These are phyloP conservation scores for Drosophila mulleri DNA, from an alignment of 2,888 invertebrate genomes.

Conservation along the genomic window DNA sequence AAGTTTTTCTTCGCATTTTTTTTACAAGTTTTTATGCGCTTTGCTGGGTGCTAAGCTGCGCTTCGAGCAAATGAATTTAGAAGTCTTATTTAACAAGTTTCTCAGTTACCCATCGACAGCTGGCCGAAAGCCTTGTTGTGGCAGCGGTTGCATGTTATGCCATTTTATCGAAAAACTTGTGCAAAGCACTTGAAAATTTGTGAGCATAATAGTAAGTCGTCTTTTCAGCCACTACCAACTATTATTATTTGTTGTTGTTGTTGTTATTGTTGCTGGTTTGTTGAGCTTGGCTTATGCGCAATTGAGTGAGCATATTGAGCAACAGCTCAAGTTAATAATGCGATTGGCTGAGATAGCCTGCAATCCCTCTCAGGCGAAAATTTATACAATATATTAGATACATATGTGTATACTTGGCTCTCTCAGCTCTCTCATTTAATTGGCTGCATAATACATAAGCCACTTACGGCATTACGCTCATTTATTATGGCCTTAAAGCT, in stretches of 20 bases:
- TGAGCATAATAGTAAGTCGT: slow-evolving; percentile 48
- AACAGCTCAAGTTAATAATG: slow-evolving; percentile 1
- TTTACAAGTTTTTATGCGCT: slow-evolving; percentile 57
- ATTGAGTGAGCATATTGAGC: slow-evolving; percentile 5
- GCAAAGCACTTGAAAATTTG: slow-evolving; percentile 61
- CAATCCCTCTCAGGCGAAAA: background rate
- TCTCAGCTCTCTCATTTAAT: background rate
- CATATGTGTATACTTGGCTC: background rate
- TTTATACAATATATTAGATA: background rate
- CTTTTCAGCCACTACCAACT: slow-evolving; percentile 9
- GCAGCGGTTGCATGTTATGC: slow-evolving; percentile 51
- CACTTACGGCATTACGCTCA: background rate
- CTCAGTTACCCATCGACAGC: slow-evolving; percentile 62
- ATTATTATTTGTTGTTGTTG: background rate
- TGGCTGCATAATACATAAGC: background rate
- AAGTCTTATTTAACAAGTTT: slow-evolving; percentile 81
- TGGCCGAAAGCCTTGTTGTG: slow-evolving; percentile 56
- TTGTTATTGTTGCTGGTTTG: slow-evolving; percentile 6
- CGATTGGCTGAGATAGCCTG: background rate
- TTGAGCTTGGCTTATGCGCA: slow-evolving; percentile 19
- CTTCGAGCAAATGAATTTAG: slow-evolving; percentile 75
- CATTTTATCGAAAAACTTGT: slow-evolving; percentile 67
- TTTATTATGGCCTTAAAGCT: slow-evolving; percentile 27
- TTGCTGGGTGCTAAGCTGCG: slow-evolving; percentile 75
- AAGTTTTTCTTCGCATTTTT: slow-evolving; percentile 64